Base-by-base conservation (phyloP, 2,113 vertebrate species). In the Cebus imitator region DNA sequence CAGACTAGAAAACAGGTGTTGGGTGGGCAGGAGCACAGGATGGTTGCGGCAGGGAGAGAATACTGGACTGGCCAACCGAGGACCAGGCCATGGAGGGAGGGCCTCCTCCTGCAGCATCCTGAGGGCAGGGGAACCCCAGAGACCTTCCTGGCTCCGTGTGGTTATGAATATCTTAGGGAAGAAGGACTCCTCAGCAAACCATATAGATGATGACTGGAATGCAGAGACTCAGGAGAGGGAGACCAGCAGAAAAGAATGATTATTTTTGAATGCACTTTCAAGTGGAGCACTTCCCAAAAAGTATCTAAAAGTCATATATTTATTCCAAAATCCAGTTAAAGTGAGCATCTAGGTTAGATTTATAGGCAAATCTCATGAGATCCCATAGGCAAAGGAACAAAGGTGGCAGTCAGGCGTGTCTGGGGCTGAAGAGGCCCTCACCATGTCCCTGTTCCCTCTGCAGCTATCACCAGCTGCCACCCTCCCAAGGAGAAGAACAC, bases 241-340 rank as follows among this genome's bases (percentile, higher is more conserved):
- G 8, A 57, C n/a, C n/a, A 50, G 18, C 88, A 55, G 50, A 52
- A 96, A 83, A 78, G 40, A 23, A 17, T 6, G 14, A 79, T 48
- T 91, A 40, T 87, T 83, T 72, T 50, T 66, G 14, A 82, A 70
- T 7, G 3, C 18, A 55, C 40, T 58, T 81, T 72, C 18, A 79
- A 79, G 40, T 35, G 27, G 25, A 58, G 18, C 23, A 70, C 8
- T 78, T 78, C 25, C 52, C 45, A 58, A 58, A 66, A 91, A 93
- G 40, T 78, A 82, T 48, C 76, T 48, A 13, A 94, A 68, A 94
- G 27, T 78, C 37, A 25, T 20, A 2, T n/a, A 35, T 76, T 92
- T 75, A 92, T 87, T 68, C 43, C 21, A 84, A 90, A 96, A 64
- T 64, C 43, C 80, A 58, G 45, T 91, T 58, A 61, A 91, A 93